Base-by-base conservation (phyloP, 2,888 invertebrate species). In the Monopis laevigella region DNA sequence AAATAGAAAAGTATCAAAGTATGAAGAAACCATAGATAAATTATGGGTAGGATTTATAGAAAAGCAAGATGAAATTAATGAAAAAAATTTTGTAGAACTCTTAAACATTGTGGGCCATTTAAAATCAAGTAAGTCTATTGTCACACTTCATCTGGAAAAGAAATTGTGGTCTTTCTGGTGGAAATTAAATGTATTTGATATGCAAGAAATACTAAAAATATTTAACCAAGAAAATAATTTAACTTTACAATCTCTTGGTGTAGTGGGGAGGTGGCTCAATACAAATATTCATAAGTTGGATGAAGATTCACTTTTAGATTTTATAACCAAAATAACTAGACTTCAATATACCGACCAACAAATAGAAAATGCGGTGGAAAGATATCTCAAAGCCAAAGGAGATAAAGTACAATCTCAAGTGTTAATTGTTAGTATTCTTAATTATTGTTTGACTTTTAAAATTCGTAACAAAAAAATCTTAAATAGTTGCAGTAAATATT, bases 11-110 rank as follows among this genome's bases (percentile, higher is more conserved):
- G 73, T 82, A 46, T 52, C 61, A 3, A 77, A 68, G 45, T 83
- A 83, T 57, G 64, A 71, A 17, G 74, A 82, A 16, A 75, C 75
- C 6, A 73, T 86, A 43, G 88, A 89, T 50, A 84, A 85, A 55
- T 60, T 89, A 27, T 89, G 89, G 89, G 71, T 84, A 43, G 88
- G 87, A 7, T 81, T 89, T 50, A 63, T 82, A 13, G 83, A 82
- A 45, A 80, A 77, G 42, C 82, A 85, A 49, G 56, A 69, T 24
- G 81, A 85, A 18, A 85, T 89, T 28, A 65, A 82, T 59, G 81
- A 82, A 43, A 62, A 62, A 7, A 86, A 86, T 55, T 73, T 89
- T 43, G 68, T 82, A 1, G 55, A 75, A 18, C 63, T 89, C 10
- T 87, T 86, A 55, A 66, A 67, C 50, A 66, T 84, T 21, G 54